phyloP scores from a whole-genome alignment of 2,888 invertebrate genomes.

The Lumbricus terrestris region DNA sequence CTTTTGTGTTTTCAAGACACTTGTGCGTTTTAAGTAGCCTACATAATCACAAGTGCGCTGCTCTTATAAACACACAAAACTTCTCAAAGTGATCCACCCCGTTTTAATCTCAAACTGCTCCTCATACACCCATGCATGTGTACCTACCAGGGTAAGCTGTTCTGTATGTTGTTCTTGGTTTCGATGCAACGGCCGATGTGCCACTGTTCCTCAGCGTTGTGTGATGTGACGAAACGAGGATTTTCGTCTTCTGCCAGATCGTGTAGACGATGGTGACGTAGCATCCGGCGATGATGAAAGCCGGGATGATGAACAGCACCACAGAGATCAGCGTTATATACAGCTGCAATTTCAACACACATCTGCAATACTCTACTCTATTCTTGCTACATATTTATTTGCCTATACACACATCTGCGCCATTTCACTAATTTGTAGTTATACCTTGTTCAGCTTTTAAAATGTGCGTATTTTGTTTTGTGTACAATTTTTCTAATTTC shows the following conservation, averaged over 20 bases:
- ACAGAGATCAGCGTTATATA: constrained; percentile 67
- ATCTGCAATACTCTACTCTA: not conserved
- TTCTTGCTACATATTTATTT: not conserved
- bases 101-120: too few relatives aligned
- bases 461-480: not conserved
- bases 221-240: not conserved
- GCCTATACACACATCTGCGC: too few relatives aligned
- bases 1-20: too few relatives aligned
- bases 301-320: constrained; percentile 81
- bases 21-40: too few relatives aligned
- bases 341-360: constrained; percentile 40
- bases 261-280: constrained; percentile 87
- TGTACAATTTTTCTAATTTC: rapidly evolving
- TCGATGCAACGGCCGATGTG: not conserved
- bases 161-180: not conserved
- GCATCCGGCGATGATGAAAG: constrained; percentile 82
- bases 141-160: not conserved
- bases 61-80: too few relatives aligned
- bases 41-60: too few relatives aligned
- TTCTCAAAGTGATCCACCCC: too few relatives aligned
- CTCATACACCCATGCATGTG: too few relatives aligned
- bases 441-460: not conserved
- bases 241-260: constrained; percentile 64
- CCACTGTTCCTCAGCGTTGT: not conserved
- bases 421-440: not conserved